A percentile compares a stretch with the other conserved stretches of the same genome.
Evolutionary conservation across 2,888 invertebrate genomes (phyloP).

Genomic region (Vanessa cardui): DNA sequence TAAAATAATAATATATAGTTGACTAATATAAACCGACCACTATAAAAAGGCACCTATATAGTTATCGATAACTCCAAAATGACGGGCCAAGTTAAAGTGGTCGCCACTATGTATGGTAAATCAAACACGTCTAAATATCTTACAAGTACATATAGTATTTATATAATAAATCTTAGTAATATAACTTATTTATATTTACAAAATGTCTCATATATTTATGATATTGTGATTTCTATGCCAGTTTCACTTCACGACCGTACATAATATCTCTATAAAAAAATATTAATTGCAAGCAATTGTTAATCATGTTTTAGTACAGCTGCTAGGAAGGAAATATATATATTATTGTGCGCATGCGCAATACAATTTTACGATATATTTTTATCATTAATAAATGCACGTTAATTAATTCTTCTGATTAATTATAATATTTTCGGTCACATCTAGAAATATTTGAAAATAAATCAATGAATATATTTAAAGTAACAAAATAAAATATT

Average conservation of each 20-base stretch:
- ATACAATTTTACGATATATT: neutral
- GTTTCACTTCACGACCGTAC: slow-evolving; percentile 6
- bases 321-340: neutral
- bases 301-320: neutral
- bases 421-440: too few species aligned
- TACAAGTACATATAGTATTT: slow-evolving; percentile 69
- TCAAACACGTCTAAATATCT: slow-evolving; percentile 75
- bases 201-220: slow-evolving; percentile 50
- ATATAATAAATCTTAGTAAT: slow-evolving; percentile 62
- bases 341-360: slow-evolving; percentile 3
- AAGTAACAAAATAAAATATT: too few species aligned
- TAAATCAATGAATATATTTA: too few species aligned
- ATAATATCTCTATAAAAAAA: too few species aligned
- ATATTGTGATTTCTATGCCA: slow-evolving; percentile 47
- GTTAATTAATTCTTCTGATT: too few species aligned
- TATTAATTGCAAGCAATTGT: neutral
- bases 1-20: slow-evolving; percentile 67
- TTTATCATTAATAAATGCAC: neutral
- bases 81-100: slow-evolving; percentile 45
- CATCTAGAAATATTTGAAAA: too few species aligned
- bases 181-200: slow-evolving; percentile 67
- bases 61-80: slow-evolving; percentile 29
- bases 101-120: slow-evolving; percentile 63
- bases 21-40: slow-evolving; percentile 59
- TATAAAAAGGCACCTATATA: slow-evolving; percentile 50